These are phyloP conservation scores for Arremon brunneinucha DNA, from an alignment of 2,797 vertebrate species.

Conservation along the genomic window DNA sequence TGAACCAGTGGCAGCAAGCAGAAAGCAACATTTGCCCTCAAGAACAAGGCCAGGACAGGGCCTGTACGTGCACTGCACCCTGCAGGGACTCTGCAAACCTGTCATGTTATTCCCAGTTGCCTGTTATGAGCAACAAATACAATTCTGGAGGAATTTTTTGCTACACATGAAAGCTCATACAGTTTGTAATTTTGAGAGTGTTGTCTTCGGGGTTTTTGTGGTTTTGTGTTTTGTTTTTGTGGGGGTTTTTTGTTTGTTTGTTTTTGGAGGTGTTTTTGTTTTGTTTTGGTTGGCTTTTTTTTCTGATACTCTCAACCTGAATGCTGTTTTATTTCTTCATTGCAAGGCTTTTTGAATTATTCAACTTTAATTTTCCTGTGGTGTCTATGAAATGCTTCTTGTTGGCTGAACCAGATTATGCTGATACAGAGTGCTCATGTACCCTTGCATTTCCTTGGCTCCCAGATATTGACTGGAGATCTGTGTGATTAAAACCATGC, in stretches of 20 bases:
- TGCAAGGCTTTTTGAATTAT: neutral
- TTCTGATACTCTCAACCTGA: neutral
- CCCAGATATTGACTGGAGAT: neutral
- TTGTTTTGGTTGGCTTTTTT: neutral
- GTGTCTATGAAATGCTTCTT: neutral
- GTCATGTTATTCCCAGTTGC: neutral
- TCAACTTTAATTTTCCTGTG: neutral
- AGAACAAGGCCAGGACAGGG: neutral
- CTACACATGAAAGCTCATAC: neutral
- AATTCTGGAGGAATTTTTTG: neutral
- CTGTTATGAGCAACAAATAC: neutral
- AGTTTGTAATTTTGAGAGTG: neutral
- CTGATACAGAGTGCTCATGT: neutral
- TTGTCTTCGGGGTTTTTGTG: neutral
- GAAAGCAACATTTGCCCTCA: neutral
- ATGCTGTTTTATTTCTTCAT: neutral
- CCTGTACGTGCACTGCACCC: accelerated
- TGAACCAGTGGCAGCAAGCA: neutral
- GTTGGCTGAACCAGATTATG: neutral
- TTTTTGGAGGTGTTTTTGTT: neutral
- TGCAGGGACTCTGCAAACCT: neutral
- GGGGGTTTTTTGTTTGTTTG: neutral
- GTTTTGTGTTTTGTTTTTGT: neutral
- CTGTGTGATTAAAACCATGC: neutral
- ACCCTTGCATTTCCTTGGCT: neutral